A percentile compares a stretch with the other conserved stretches of the same genome.
phyloP scores from a whole-genome alignment of 2,113 vertebrate genomes.

The Chaenogobius annularis region DNA sequence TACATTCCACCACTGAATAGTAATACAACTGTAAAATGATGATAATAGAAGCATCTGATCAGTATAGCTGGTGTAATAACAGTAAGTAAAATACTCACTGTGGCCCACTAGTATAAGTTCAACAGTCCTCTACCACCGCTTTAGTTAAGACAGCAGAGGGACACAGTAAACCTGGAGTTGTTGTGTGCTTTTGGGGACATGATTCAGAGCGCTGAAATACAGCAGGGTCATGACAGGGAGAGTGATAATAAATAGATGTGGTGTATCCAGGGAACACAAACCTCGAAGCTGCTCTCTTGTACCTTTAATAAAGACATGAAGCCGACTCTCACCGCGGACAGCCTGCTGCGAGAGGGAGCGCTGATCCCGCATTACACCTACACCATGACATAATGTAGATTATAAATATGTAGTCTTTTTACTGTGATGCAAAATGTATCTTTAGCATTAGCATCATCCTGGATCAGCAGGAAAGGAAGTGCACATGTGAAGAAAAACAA shows the following conservation, averaged over 20 bases:
- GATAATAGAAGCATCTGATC: too few relatives aligned
- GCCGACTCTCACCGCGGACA: slow-evolving; percentile 31
- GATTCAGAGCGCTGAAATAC: slow-evolving; percentile 93
- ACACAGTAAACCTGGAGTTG: slow-evolving; percentile 81
- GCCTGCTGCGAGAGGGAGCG: slow-evolving; percentile 37
- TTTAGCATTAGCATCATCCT: background rate
- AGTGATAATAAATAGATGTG: slow-evolving; percentile 83
- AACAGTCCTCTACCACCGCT: slow-evolving; percentile 28
- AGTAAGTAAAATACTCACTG: slow-evolving; percentile 11
- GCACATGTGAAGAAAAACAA: too few relatives aligned
- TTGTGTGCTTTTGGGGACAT: slow-evolving; percentile 82
- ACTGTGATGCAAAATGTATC: slow-evolving; percentile 2
- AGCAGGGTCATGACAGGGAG: slow-evolving; percentile 80
- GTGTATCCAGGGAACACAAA: slow-evolving; percentile 80
- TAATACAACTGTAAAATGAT: too few relatives aligned
- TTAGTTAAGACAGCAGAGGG: slow-evolving; percentile 30
- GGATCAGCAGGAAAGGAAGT: too few relatives aligned
- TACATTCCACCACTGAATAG: too few relatives aligned
- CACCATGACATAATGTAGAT: slow-evolving; percentile 2
- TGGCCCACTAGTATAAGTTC: slow-evolving; percentile 11
- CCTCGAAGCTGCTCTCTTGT: slow-evolving; percentile 67
- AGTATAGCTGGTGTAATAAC: too few relatives aligned
- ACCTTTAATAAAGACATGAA: slow-evolving; percentile 68
- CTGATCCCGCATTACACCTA: slow-evolving; percentile 45
- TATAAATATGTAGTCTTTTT: background rate